Evolutionary conservation across 2,113 vertebrate genomes (phyloP), one percentile per base, ranked within the genome.

Genomic region (Rattus norvegicus): DNA sequence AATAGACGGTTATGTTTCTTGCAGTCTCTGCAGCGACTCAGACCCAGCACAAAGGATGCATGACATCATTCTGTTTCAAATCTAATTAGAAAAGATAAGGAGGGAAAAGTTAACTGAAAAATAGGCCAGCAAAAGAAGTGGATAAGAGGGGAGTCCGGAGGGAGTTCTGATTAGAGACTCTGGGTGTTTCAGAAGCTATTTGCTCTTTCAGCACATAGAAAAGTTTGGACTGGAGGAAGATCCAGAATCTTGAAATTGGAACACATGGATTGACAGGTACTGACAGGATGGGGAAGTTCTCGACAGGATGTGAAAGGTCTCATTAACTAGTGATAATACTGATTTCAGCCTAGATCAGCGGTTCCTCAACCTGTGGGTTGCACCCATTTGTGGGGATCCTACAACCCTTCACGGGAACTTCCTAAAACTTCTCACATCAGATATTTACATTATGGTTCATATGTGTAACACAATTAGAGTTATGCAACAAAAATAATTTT

Each of bases 41-140:
- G 52, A 90, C 13, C 11, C 47, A 49, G 19, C 47, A 67, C 83
- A 95, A 96, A 97, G 24, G 80, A 96, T 43, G 16, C 20, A 67
- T 0, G 10, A 80, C 49, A 69, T 61, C 7, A 70, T 80, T 92
- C 24, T 95, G 56, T 76, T 92, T 69, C 72, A 86, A 97, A 93
- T 92, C 61, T 93, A 95, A 96, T 89, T 94, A 89, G 91, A 93
- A 92, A 95, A 94, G 61, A 88, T 67, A 86, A 95, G 28, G 20
- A 4, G 33, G 36, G 80, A 77, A 92, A 92, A 59, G 88, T 83
- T 75, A 70, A 90, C 47, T 16, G 83, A 79, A 76, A 19, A 91
- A 93, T 49, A 92, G 83, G 28, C 54, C 88, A 87, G 69, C 69
- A 17, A 91, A 91, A 8, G 88, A 80, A 30, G 59, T 72, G 56